phyloP scores from a whole-genome alignment of 2,113 vertebrate species.

The Planiliza haematocheilus region DNA sequence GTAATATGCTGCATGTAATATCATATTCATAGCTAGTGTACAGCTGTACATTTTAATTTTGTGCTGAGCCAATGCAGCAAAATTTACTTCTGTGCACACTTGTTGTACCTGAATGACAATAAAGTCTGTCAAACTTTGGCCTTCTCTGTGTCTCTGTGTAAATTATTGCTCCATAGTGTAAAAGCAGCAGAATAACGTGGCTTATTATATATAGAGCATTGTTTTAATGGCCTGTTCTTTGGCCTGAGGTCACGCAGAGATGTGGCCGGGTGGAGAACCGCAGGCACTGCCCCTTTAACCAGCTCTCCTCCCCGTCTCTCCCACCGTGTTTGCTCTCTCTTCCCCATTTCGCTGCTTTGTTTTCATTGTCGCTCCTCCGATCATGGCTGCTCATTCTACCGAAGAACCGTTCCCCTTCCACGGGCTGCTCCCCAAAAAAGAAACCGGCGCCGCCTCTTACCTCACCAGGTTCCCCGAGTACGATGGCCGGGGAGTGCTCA shows the following conservation, averaged over 20 bases:
- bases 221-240: background rate
- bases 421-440: conserved; percentile 95
- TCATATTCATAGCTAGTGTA: no score
- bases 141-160: no score
- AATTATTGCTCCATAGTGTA: no score
- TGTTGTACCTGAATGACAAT: no score
- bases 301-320: conserved; percentile 51
- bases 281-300: conserved; percentile 78
- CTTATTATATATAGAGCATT: no score
- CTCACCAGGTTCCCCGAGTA: conserved; percentile 92
- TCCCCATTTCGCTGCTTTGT: conserved; percentile 76
- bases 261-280: background rate
- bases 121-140: no score
- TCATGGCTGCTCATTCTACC: conserved; percentile 88
- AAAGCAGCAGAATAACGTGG: no score
- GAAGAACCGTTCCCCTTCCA: conserved; percentile 96
- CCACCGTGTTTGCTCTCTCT: conserved; percentile 44
- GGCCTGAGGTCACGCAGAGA: background rate
- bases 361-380: conserved; percentile 75
- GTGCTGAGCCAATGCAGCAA: no score
- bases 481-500: conserved; percentile 92
- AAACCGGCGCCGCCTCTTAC: conserved; percentile 93
- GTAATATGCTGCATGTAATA: no score
- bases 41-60: no score
- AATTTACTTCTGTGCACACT: no score